These are phyloP conservation scores for Neoseiulus cucumeris DNA, from an alignment of 1,140 invertebrate species.

Conservation along the genomic window DNA sequence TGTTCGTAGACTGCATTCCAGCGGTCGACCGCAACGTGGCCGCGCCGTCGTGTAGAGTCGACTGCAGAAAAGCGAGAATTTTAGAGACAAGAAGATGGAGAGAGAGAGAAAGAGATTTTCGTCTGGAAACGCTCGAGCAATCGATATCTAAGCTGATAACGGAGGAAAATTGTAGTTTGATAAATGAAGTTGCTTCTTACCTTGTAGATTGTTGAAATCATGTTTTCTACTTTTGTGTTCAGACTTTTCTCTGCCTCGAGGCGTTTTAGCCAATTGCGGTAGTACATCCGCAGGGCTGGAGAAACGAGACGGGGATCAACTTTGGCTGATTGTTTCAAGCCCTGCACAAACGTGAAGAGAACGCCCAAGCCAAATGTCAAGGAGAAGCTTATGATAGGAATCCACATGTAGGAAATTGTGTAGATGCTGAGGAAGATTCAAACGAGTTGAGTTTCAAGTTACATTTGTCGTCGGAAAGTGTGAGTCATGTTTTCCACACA, in stretches of 20 bases:
- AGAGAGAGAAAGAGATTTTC: neutral
- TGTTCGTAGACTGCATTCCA: neutral
- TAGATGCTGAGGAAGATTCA: constrained; percentile 3
- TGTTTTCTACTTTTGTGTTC: neutral
- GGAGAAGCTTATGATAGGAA: neutral
- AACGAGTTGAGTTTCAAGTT: too few species aligned
- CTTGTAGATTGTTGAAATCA: neutral
- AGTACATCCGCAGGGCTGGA: neutral
- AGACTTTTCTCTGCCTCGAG: neutral
- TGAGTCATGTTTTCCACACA: too few species aligned
- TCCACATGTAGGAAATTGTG: constrained; percentile 10
- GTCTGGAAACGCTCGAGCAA: neutral
- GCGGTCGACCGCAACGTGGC: neutral
- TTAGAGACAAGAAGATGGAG: neutral
- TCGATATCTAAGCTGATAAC: neutral
- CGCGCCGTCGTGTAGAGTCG: neutral
- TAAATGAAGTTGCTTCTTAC: neutral
- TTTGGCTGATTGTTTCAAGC: neutral
- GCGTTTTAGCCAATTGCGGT: neutral
- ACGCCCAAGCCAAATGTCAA: neutral
- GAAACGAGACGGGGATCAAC: neutral
- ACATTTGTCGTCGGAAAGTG: too few species aligned
- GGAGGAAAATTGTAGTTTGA: neutral
- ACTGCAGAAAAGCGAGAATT: neutral
- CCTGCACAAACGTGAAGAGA: neutral